Percentiles rank a stretch among this genome's conserved stretches.
Evolutionary conservation across 2,797 vertebrate genomes (phyloP).

Genomic region (Pseudocheirus occidentalis): DNA sequence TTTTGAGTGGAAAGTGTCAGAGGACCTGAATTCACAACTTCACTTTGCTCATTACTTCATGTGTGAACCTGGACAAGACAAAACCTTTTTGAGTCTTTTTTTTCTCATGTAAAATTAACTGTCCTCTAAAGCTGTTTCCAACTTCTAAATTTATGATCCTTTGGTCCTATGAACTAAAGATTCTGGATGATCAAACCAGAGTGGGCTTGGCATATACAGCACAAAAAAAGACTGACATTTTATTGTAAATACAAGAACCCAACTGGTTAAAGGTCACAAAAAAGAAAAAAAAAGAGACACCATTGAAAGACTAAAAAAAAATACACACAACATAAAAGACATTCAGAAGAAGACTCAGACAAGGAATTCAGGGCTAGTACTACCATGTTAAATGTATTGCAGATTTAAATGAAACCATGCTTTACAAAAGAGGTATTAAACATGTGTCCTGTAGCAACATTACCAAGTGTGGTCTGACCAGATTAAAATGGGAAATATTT

Average conservation of each 20-base stretch:
- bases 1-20: neutral
- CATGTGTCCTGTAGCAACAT: neutral
- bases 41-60: neutral
- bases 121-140: neutral
- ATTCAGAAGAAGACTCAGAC: neutral
- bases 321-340: neutral
- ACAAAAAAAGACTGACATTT: neutral
- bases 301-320: neutral
- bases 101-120: neutral
- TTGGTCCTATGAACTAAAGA: neutral
- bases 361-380: neutral
- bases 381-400: neutral
- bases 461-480: neutral
- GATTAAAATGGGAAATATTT: neutral
- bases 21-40: neutral
- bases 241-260: neutral
- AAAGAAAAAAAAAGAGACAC: neutral
- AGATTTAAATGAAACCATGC: neutral
- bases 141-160: neutral
- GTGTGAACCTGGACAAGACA: neutral
- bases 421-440: neutral
- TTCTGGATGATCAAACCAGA: neutral
- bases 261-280: constrained; percentile 1
- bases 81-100: neutral
- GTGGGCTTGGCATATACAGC: neutral